Conservation (phyloP, 23 tunicate genomes). For the Ascidia mentula region DNA sequence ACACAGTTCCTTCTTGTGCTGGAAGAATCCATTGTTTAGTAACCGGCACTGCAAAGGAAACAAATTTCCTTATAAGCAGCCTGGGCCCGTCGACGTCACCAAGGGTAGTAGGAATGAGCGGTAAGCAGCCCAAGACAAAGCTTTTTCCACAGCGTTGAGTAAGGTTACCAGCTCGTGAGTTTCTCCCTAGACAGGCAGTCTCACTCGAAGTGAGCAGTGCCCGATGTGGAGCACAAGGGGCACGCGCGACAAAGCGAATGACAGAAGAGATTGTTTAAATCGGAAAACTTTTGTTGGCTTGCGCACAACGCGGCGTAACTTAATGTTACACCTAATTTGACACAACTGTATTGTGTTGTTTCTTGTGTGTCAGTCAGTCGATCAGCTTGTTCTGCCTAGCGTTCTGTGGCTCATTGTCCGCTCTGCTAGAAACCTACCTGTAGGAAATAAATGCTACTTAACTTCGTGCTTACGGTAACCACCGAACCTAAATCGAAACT, state of each 20-base stretch:
- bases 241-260: slow-evolving; percentile 9
- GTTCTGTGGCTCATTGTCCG: too few species aligned
- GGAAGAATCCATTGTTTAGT: too few species aligned
- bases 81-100: background rate
- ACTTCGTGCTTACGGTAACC: too few species aligned
- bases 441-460: too few species aligned
- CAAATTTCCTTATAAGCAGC: background rate
- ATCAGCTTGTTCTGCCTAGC: too few species aligned
- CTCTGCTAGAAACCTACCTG: too few species aligned
- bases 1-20: too few species aligned
- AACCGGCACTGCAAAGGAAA: background rate
- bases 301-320: background rate
- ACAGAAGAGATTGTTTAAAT: background rate
- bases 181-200: background rate
- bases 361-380: too few species aligned
- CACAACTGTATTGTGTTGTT: slow-evolving; percentile 1
- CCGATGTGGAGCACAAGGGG: background rate
- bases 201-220: background rate
- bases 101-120: background rate
- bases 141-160: background rate
- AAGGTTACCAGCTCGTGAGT: background rate
- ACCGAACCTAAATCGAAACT: too few species aligned
- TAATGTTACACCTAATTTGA: slow-evolving; percentile 20
- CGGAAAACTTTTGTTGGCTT: background rate
- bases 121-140: background rate